phyloP scores from a whole-genome alignment of 2,113 vertebrate genomes.

The Indicator maculatus region DNA sequence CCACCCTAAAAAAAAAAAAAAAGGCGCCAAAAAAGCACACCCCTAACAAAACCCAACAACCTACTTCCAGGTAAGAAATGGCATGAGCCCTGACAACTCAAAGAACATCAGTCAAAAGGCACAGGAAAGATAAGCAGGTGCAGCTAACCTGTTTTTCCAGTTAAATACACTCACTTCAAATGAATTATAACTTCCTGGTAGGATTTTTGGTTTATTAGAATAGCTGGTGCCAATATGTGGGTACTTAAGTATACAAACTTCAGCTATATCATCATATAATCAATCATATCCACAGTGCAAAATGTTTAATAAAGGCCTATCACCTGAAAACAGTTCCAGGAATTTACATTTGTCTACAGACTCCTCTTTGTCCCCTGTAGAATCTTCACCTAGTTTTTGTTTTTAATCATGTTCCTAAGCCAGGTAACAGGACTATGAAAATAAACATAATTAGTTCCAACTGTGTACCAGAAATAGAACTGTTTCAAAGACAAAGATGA shows the following conservation, averaged over 20 bases:
- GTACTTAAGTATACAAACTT: not conserved
- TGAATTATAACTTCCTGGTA: not conserved
- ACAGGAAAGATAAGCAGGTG: not conserved
- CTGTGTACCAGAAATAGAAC: not conserved
- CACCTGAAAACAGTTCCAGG: not conserved
- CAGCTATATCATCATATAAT: not conserved
- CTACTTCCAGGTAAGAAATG: not conserved
- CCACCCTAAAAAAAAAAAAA: not conserved
- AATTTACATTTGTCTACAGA: not conserved
- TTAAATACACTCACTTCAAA: not conserved
- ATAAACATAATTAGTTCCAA: not conserved
- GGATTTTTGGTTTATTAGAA: not conserved
- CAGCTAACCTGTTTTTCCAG: conserved; percentile 7
- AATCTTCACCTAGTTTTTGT: not conserved
- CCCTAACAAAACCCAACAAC: not conserved
- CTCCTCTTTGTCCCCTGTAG: accelerated
- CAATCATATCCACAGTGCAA: not conserved
- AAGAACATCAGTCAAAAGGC: not conserved
- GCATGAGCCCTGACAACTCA: not conserved
- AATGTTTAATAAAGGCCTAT: not conserved
- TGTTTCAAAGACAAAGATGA: not conserved
- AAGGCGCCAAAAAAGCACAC: not conserved
- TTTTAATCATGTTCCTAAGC: not conserved
- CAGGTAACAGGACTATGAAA: not conserved
- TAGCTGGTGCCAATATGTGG: not conserved